These are phyloP conservation scores for Pseudorectes ferrugineus DNA, from an alignment of 2,113 vertebrate genomes.

Conservation along the genomic window DNA sequence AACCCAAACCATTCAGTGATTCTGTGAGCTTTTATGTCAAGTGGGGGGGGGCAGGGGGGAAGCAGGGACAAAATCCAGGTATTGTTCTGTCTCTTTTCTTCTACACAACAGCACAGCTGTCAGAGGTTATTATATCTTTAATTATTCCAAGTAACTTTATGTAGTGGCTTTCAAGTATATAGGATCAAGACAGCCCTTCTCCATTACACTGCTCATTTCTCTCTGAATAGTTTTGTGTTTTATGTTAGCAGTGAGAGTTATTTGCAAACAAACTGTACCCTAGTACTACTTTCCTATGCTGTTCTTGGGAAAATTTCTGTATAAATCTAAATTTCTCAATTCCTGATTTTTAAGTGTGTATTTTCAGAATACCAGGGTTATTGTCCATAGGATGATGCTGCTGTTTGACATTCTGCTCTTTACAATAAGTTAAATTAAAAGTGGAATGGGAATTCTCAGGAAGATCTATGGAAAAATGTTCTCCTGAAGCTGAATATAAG, in stretches of 20 bases:
- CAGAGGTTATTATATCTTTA: background rate
- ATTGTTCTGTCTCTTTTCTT: background rate
- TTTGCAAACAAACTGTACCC: background rate
- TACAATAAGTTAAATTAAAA: background rate
- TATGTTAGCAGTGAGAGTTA: background rate
- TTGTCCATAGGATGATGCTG: background rate
- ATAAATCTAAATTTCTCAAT: background rate
- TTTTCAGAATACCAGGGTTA: background rate
- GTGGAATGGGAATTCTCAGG: background rate
- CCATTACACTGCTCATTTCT: background rate
- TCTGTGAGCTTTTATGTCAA: background rate
- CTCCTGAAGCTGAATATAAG: background rate
- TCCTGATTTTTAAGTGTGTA: background rate
- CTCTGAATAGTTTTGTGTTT: background rate
- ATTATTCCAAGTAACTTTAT: background rate
- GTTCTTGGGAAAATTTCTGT: background rate
- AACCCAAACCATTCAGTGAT: background rate
- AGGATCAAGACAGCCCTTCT: background rate
- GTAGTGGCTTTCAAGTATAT: background rate
- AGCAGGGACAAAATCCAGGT: background rate
- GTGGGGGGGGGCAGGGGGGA: too few relatives aligned
- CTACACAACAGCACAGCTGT: background rate
- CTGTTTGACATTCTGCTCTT: background rate
- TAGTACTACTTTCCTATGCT: background rate
- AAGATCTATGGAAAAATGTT: background rate